Evolutionary conservation across 1,140 invertebrate species (phyloP).

Genomic region (Alviniconcha marisindica): DNA sequence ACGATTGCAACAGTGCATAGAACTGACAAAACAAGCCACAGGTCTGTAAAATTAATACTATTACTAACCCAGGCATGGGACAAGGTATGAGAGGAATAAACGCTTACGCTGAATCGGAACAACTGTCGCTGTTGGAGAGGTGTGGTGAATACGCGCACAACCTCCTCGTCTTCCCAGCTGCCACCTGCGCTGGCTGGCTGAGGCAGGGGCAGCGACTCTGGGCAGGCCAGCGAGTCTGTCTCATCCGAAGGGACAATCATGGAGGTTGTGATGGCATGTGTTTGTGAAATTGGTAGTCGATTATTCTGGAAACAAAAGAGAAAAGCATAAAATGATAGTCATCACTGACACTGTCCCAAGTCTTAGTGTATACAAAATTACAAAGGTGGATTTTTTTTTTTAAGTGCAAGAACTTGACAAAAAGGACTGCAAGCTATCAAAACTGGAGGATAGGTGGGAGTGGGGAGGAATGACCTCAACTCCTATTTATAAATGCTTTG

Average conservation of each 20-base stretch:
- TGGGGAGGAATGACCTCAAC: too few species aligned
- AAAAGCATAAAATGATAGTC: neutral
- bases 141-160: neutral
- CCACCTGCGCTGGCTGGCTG: neutral
- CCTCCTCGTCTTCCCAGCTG: neutral
- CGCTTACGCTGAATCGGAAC: neutral
- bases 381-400: too few species aligned
- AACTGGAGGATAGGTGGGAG: too few species aligned
- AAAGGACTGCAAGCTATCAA: too few species aligned
- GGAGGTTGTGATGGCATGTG: neutral
- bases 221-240: neutral
- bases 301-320: neutral
- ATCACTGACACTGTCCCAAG: neutral
- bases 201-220: neutral
- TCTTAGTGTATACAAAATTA: neutral
- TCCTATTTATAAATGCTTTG: too few species aligned
- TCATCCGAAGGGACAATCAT: neutral
- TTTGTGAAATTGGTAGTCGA: neutral
- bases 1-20: too few species aligned
- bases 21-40: too few species aligned
- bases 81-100: too few species aligned
- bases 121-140: neutral
- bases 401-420: too few species aligned
- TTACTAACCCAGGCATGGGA: too few species aligned
- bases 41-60: too few species aligned